These are phyloP conservation scores for Platichthys stellatus DNA, from an alignment of 2,113 vertebrate species.

Conservation along the genomic window DNA sequence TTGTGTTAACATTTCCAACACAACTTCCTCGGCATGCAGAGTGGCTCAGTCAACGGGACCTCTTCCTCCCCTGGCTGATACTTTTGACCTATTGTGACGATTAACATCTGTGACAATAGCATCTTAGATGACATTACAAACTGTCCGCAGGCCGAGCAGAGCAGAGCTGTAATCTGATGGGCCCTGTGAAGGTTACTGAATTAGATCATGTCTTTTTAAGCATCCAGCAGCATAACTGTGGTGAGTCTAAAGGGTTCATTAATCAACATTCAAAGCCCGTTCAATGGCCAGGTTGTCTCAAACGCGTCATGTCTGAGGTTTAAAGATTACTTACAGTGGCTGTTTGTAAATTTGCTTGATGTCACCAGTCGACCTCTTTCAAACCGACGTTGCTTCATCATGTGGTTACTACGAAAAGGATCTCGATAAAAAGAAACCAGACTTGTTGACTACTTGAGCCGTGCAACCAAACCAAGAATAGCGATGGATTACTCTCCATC, in stretches of 20 bases:
- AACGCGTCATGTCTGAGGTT: constrained; percentile 68
- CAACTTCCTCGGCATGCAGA: constrained; percentile 45
- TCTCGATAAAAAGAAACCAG: constrained; percentile 9
- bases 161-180: constrained; percentile 52
- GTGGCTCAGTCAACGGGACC: constrained; percentile 21
- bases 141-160: constrained; percentile 43
- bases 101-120: constrained; percentile 58
- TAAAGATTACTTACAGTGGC: constrained; percentile 41
- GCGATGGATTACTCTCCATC: constrained; percentile 8
- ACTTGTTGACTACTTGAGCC: background rate
- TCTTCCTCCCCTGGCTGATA: constrained; percentile 31
- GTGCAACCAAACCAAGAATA: background rate
- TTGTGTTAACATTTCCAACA: constrained; percentile 65
- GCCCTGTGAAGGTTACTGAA: constrained; percentile 46
- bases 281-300: constrained; percentile 48
- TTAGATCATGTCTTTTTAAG: constrained; percentile 76
- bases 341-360: constrained; percentile 55
- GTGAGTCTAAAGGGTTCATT: constrained; percentile 67
- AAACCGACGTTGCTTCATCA: constrained; percentile 38
- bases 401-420: constrained; percentile 36
- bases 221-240: constrained; percentile 69
- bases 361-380: constrained; percentile 24
- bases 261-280: constrained; percentile 66
- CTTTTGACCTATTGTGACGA: constrained; percentile 10
- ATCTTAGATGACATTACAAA: constrained; percentile 56